Percentiles rank a stretch among this genome's conserved stretches.
phyloP scores from a whole-genome alignment of 2,888 invertebrate genomes.

The Drosophila birchii region DNA sequence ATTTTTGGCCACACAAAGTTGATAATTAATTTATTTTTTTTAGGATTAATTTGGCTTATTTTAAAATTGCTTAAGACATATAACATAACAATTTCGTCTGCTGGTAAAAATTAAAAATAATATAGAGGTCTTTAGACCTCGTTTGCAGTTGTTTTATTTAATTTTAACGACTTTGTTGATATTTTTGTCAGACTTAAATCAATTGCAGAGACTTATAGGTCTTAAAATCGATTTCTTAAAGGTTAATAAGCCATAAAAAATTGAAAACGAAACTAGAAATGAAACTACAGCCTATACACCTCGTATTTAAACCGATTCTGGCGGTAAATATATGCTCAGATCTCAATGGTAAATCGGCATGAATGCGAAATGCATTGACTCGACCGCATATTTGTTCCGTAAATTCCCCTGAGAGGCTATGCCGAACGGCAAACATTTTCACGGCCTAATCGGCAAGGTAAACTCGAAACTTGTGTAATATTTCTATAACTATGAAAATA shows the following conservation, averaged over 20 bases:
- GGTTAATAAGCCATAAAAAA: neutral
- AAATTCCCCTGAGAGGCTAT: constrained; percentile 15
- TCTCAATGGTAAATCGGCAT: constrained; percentile 25
- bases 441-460: constrained; percentile 18
- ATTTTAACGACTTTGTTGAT: neutral
- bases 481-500: too few relatives aligned
- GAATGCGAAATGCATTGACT: constrained; percentile 20
- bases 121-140: neutral
- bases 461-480: constrained; percentile 4
- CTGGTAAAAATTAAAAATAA: neutral
- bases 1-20: neutral
- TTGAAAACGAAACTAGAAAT: neutral
- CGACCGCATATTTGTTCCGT: constrained; percentile 31
- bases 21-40: neutral
- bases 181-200: neutral
- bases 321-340: constrained; percentile 29
- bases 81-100: too few relatives aligned
- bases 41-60: neutral
- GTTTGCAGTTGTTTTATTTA: neutral
- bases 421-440: constrained; percentile 26
- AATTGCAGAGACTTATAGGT: neutral
- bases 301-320: constrained; percentile 2
- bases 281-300: neutral
- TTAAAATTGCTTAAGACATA: neutral
- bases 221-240: neutral